These are phyloP conservation scores for Synergus umbraculus DNA, from an alignment of 2,888 invertebrate genomes.

Conservation along the genomic window DNA sequence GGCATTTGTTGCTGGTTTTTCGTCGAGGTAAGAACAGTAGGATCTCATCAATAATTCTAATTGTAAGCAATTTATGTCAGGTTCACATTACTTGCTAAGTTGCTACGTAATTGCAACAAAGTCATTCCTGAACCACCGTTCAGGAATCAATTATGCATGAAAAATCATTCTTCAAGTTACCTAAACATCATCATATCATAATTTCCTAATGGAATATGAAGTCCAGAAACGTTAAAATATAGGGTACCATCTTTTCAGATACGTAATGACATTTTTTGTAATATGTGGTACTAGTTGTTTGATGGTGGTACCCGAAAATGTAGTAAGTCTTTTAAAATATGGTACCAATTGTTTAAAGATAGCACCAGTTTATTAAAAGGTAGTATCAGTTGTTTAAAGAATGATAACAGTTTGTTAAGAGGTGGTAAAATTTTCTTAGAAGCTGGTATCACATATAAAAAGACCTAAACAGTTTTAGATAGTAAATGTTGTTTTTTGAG, in stretches of 20 bases:
- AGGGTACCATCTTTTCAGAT: neutral
- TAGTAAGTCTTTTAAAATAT: too few relatives aligned
- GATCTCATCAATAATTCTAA: neutral
- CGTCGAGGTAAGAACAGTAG: constrained; percentile 67
- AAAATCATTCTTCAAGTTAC: neutral
- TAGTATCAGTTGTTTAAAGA: too few relatives aligned
- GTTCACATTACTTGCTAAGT: neutral
- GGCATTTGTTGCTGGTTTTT: constrained; percentile 87
- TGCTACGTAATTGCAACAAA: neutral
- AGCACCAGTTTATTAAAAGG: neutral
- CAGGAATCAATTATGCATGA: neutral
- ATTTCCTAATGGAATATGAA: neutral
- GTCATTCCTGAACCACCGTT: neutral
- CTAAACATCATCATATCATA: neutral
- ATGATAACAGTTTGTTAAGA: neutral
- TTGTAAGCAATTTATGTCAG: neutral
- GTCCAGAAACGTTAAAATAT: neutral
- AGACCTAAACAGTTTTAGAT: too few relatives aligned
- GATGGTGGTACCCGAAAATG: too few relatives aligned
- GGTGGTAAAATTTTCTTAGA: neutral
- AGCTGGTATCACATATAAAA: too few relatives aligned
- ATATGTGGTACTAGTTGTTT: neutral
- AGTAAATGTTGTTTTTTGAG: too few relatives aligned
- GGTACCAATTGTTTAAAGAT: too few relatives aligned
- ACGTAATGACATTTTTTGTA: neutral